These are phyloP conservation scores for Pheosia tremula DNA, from an alignment of 2,888 invertebrate genomes.

Conservation along the genomic window DNA sequence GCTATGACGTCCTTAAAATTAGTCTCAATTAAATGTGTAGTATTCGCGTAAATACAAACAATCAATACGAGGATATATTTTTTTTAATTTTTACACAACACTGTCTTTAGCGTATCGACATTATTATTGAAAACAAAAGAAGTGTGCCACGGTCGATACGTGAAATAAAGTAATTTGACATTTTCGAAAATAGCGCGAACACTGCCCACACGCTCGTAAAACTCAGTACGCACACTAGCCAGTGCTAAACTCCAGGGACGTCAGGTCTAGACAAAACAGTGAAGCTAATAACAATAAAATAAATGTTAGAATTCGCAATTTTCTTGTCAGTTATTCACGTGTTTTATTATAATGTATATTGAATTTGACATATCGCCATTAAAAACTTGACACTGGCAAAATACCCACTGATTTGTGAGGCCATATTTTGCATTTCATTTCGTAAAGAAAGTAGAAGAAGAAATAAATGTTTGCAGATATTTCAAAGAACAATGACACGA, in stretches of 20 bases:
- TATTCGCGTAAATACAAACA: no score
- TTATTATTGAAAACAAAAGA: conserved; percentile 20
- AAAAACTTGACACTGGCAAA: no score
- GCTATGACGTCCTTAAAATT: no score
- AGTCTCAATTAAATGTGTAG: no score
- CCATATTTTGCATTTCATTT: no score
- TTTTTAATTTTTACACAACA: conserved; percentile 13
- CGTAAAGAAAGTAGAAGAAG: no score
- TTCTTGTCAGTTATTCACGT: no score
- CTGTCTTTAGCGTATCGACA: conserved; percentile 5
- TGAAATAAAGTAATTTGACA: conserved; percentile 38
- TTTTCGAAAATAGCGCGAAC: conserved; percentile 35
- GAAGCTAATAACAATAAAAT: background rate
- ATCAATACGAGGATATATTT: no score
- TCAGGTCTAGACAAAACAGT: conserved; percentile 3
- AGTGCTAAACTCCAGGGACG: background rate
- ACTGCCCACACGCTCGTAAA: conserved; percentile 33
- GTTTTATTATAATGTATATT: no score
- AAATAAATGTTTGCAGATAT: background rate
- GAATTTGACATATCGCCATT: no score
- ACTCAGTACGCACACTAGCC: conserved; percentile 13
- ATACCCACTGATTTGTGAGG: no score
- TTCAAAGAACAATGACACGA: background rate
- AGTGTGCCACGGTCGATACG: conserved; percentile 44
- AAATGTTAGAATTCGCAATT: no score